A percentile compares a stretch with the other conserved stretches of the same genome.
Evolutionary conservation across 2,113 vertebrate species (phyloP).

Genomic region (Hipposideros armiger): DNA sequence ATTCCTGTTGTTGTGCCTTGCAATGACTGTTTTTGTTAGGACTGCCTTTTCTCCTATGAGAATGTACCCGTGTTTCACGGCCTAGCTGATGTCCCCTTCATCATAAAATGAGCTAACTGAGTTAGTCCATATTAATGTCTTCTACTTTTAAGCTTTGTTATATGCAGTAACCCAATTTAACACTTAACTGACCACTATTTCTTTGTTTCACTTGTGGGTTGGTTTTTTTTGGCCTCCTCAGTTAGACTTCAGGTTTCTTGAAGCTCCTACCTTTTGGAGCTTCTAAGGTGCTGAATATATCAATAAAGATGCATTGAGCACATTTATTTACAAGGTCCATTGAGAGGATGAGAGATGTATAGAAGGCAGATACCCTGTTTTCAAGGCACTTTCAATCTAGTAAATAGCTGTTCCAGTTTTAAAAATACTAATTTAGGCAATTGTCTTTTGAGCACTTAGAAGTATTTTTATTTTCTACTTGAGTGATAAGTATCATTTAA

Average conservation of each 20-base stretch:
- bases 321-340: neutral
- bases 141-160: slow-evolving; percentile 61
- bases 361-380: neutral
- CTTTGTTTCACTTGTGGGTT: neutral
- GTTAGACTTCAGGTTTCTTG: neutral
- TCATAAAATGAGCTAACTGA: slow-evolving; percentile 49
- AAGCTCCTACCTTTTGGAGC: neutral
- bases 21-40: neutral
- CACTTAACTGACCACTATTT: neutral
- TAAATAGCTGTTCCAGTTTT: neutral
- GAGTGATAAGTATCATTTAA: neutral
- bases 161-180: slow-evolving; percentile 26
- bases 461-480: neutral
- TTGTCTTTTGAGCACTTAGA: slow-evolving; percentile 13
- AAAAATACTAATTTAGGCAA: slow-evolving; percentile 24
- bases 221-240: neutral
- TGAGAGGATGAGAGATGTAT: neutral
- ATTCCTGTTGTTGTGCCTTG: neutral
- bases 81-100: neutral
- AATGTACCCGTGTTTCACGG: neutral
- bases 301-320: slow-evolving; percentile 18
- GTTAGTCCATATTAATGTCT: slow-evolving; percentile 33
- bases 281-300: neutral
- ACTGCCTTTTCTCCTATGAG: neutral
- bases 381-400: slow-evolving; percentile 1